Evolutionary conservation across 1,140 invertebrate species (phyloP), one percentile per base, ranked within the genome.

Genomic region (Sarcophaga peregrina): DNA sequence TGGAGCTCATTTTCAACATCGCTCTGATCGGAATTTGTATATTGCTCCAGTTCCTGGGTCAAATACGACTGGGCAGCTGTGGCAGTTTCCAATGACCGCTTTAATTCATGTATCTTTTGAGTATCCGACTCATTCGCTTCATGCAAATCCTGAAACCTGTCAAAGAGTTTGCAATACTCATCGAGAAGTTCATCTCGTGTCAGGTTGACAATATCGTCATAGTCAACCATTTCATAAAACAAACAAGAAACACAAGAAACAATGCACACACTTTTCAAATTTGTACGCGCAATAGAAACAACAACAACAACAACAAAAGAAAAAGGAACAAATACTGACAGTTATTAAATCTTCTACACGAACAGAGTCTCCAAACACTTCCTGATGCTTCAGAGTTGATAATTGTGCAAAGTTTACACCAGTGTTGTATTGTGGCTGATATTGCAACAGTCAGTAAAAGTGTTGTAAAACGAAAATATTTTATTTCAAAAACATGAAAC

Each of bases 51-150:
- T 74, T 90, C 89, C 68, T 90, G 89, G 0, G 87, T 85, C 0
- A 90, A 80, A 82, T 89, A 90, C 0, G 73, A 62, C 78, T 89
- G 86, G 0, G 87, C 89, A 0, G 89, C 87, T 50, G 84, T 48
- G 0, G 89, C 85, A 0, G 89, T 90, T 17, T 90, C 87, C 80
- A 90, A 81, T 62, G 83, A 88, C 13, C 89, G 84, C 73, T 89
- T 90, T 0, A 90, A 84, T 15, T 90, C 88, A 25, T 90, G 80
- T n/a, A 90, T 87, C 11, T 85, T 84, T 46, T 90, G 89, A 0
- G 86, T 85, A 82, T 90, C 88, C 4, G 85, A 58, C n/a, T 90
- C 89, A 6, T 82, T 82, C 8, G 68, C 75, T 5, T 84, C 47
- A 20, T 85, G 87, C 0, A 90, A 73, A 37, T 86, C 84, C 72